These are phyloP conservation scores for Pogonus chalceus DNA, from an alignment of 1,140 invertebrate genomes.

Conservation along the genomic window DNA sequence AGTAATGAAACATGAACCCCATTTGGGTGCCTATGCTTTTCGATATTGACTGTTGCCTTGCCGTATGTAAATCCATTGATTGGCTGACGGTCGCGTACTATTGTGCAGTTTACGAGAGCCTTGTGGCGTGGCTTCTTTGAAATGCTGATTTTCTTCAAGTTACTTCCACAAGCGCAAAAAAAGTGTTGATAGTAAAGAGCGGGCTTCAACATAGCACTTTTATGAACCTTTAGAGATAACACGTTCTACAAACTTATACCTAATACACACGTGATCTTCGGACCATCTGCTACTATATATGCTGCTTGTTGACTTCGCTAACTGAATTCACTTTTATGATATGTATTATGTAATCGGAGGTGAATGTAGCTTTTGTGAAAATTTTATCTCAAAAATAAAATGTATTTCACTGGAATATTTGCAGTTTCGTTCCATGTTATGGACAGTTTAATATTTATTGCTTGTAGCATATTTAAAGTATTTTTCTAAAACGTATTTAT, in stretches of 20 bases:
- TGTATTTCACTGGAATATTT: too few species aligned
- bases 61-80: conserved; percentile 3
- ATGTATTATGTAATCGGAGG: too few species aligned
- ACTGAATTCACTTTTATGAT: too few species aligned
- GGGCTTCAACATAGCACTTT: not conserved
- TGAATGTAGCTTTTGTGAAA: too few species aligned
- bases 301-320: too few species aligned
- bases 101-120: conserved; percentile 4
- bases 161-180: conserved; percentile 2
- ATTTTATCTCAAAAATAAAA: too few species aligned
- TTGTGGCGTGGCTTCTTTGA: conserved; percentile 1
- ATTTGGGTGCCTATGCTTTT: not conserved
- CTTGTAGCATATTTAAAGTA: too few species aligned
- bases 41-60: not conserved
- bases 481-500: too few species aligned
- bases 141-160: conserved; percentile 3
- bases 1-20: too few species aligned
- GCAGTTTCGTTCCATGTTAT: too few species aligned
- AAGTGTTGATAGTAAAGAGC: not conserved
- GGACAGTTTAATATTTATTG: too few species aligned
- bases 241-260: not conserved
- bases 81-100: not conserved
- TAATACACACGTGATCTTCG: not conserved
- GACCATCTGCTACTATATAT: too few species aligned
- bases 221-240: not conserved